Conservation (phyloP, 2,888 invertebrate genomes). For the Melinaea marsaeus region DNA sequence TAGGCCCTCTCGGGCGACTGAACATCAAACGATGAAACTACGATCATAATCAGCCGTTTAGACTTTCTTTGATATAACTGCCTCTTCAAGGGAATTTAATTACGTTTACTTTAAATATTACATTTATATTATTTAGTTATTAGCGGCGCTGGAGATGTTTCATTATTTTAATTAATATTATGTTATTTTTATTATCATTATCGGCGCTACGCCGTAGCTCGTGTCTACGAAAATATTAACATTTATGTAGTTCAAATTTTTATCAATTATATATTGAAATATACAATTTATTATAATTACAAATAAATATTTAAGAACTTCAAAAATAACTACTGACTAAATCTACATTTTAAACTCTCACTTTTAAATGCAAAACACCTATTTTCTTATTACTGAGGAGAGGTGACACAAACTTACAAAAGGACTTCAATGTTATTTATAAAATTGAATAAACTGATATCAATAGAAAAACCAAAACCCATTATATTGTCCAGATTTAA, state of each 20-base stretch:
- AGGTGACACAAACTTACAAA: no score
- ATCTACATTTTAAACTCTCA: no score
- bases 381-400: no score
- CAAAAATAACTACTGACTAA: no score
- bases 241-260: no score
- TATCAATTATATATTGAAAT: not conserved
- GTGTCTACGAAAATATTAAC: slow-evolving; percentile 5
- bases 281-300: no score
- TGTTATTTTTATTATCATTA: no score
- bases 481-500: slow-evolving; percentile 38
- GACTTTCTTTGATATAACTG: slow-evolving; percentile 71
- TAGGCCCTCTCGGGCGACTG: slow-evolving; percentile 51
- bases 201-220: slow-evolving; percentile 15
- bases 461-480: not conserved
- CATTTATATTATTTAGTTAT: slow-evolving; percentile 3
- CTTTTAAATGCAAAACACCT: no score
- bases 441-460: no score
- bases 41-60: slow-evolving; percentile 68
- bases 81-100: slow-evolving; percentile 70
- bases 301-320: no score
- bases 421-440: no score
- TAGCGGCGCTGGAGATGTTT: not conserved
- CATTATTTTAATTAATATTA: slow-evolving; percentile 3
- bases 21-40: slow-evolving; percentile 63
- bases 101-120: slow-evolving; percentile 38